phyloP scores from a whole-genome alignment of 2,797 vertebrate genomes.

The Gallinago solitaria region DNA sequence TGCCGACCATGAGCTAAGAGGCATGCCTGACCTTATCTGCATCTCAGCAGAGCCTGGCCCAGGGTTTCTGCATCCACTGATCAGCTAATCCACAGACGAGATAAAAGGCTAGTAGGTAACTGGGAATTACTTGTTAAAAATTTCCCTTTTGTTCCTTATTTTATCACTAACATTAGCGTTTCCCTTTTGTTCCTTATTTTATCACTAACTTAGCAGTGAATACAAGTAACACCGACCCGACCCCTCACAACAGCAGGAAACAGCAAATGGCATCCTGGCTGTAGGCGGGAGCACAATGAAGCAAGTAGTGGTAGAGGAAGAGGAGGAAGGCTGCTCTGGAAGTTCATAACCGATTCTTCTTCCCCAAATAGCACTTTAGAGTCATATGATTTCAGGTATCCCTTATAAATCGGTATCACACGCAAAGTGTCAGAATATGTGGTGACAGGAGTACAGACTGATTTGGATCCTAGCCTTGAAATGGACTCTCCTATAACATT shows the following conservation, averaged over 20 bases:
- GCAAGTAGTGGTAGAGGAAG: not conserved
- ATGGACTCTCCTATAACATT: not conserved
- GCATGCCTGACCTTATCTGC: constrained; percentile 25
- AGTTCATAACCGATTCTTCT: not conserved
- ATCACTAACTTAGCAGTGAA: not conserved
- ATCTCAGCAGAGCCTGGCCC: constrained; percentile 13
- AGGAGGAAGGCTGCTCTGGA: not conserved
- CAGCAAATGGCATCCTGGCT: not conserved
- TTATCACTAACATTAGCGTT: not conserved
- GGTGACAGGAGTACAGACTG: not conserved
- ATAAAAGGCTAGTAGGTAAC: not conserved
- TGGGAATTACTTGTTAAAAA: not conserved
- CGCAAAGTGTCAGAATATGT: not conserved
- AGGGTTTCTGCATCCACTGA: not conserved
- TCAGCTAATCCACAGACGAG: constrained; percentile 15
- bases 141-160: not conserved
- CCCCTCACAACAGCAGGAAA: constrained; percentile 6
- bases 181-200: not conserved
- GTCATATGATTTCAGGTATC: not conserved
- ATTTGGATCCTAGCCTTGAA: not conserved
- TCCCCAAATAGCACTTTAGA: not conserved
- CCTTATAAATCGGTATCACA: not conserved
- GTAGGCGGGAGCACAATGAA: not conserved
- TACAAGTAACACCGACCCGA: not conserved
- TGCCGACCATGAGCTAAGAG: constrained; percentile 29